Evolutionary conservation across 2,797 vertebrate genomes (phyloP).

Genomic region (Bovichtus variegatus): DNA sequence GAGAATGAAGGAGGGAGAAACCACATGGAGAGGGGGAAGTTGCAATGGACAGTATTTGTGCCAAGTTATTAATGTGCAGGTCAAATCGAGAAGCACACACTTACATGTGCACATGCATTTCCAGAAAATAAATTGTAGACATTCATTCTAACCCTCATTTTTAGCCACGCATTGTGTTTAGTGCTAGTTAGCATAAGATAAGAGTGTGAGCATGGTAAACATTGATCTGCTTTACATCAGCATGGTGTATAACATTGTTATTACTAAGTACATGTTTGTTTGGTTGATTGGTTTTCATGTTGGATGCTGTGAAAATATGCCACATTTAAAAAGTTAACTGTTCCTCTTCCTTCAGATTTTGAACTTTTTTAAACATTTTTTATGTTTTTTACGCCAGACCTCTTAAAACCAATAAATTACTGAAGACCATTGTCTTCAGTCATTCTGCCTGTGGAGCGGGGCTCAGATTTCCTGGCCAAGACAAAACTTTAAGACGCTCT

Average conservation of each 20-base stretch:
- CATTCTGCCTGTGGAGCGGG: slow-evolving; percentile 48
- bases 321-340: slow-evolving; percentile 13
- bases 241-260: neutral
- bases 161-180: neutral
- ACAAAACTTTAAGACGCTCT: slow-evolving; percentile 78
- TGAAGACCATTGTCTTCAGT: slow-evolving; percentile 65
- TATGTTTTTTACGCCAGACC: slow-evolving; percentile 51
- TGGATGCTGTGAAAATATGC: slow-evolving; percentile 4
- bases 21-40: slow-evolving; percentile 28
- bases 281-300: slow-evolving; percentile 1
- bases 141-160: neutral
- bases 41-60: neutral
- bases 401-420: slow-evolving; percentile 58
- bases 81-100: neutral
- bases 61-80: slow-evolving; percentile 14
- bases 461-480: slow-evolving; percentile 70
- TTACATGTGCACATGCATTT: neutral
- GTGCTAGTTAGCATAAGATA: too few species aligned
- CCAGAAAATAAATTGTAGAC: neutral
- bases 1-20: slow-evolving; percentile 37
- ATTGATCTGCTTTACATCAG: neutral
- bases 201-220: neutral
- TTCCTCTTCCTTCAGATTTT: slow-evolving; percentile 30
- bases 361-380: too few species aligned
- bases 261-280: neutral